phyloP scores from a whole-genome alignment of 2,113 vertebrate species.

The Pionites leucogaster region DNA sequence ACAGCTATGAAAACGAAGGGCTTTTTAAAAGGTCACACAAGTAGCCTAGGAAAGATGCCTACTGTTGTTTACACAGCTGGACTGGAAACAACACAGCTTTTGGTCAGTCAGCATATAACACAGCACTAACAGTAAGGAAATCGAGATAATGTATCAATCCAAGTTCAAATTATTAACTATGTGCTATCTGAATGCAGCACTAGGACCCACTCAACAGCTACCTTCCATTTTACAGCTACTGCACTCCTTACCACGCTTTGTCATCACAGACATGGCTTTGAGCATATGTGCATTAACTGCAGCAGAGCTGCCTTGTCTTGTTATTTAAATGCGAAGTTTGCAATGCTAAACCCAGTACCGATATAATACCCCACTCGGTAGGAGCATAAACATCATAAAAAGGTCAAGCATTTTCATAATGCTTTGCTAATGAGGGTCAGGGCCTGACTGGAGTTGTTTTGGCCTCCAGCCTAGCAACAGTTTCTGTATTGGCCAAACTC shows the following conservation, averaged over 20 bases:
- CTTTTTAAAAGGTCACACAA: not conserved
- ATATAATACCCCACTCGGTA: not conserved
- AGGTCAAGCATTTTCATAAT: slow-evolving; percentile 41
- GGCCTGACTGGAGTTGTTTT: slow-evolving; percentile 53
- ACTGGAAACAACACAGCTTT: not conserved
- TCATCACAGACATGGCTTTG: not conserved
- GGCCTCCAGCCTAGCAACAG: slow-evolving; percentile 58
- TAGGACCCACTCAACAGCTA: not conserved
- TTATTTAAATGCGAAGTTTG: slow-evolving; percentile 4
- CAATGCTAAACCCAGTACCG: not conserved
- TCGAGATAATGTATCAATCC: not conserved
- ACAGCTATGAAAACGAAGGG: not conserved
- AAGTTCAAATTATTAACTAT: not conserved
- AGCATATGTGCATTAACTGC: not conserved
- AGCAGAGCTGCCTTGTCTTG: not conserved
- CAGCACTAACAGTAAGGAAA: not conserved
- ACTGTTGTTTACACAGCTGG: not conserved
- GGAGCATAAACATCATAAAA: not conserved
- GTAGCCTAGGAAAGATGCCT: not conserved
- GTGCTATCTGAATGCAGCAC: not conserved
- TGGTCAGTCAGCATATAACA: not conserved
- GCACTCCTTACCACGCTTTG: not conserved
- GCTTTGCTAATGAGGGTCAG: slow-evolving; percentile 39
- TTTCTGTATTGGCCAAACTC: slow-evolving; percentile 32
- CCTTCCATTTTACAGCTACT: not conserved